Percentiles rank a stretch among this genome's conserved stretches.
These are phyloP conservation scores for Casuarius casuarius DNA, from an alignment of 2,113 vertebrate species.

Conservation along the genomic window DNA sequence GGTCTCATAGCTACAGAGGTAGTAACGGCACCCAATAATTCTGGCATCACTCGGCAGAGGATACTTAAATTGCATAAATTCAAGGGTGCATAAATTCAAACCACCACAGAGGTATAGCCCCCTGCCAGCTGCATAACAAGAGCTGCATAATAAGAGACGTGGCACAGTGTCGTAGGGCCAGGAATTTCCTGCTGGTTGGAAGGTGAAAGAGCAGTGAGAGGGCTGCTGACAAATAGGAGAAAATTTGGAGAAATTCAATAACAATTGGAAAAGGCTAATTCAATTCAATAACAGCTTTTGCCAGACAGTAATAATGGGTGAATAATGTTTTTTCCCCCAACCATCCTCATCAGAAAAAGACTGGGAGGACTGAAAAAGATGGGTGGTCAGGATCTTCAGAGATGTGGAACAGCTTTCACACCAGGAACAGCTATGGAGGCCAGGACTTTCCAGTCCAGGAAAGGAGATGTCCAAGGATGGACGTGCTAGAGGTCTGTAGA, in stretches of 20 bases:
- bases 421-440: not conserved
- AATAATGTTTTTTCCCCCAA: not conserved
- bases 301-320: not conserved
- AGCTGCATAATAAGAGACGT: not conserved
- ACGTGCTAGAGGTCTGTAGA: not conserved
- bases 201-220: not conserved
- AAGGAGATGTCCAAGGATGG: not conserved
- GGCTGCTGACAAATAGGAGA: not conserved
- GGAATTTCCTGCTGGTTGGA: not conserved
- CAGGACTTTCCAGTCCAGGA: not conserved
- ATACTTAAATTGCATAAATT: not conserved
- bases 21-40: not conserved
- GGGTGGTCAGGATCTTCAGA: not conserved
- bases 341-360: not conserved
- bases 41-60: fast-evolving
- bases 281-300: not conserved
- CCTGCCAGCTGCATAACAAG: not conserved
- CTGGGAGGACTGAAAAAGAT: not conserved
- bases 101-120: not conserved
- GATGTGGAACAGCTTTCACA: not conserved
- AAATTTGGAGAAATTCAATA: not conserved
- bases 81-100: not conserved
- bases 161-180: not conserved
- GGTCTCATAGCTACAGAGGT: not conserved
- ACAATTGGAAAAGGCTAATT: not conserved